phyloP scores from a whole-genome alignment of 1,140 invertebrate genomes.

The Galleria mellonella region DNA sequence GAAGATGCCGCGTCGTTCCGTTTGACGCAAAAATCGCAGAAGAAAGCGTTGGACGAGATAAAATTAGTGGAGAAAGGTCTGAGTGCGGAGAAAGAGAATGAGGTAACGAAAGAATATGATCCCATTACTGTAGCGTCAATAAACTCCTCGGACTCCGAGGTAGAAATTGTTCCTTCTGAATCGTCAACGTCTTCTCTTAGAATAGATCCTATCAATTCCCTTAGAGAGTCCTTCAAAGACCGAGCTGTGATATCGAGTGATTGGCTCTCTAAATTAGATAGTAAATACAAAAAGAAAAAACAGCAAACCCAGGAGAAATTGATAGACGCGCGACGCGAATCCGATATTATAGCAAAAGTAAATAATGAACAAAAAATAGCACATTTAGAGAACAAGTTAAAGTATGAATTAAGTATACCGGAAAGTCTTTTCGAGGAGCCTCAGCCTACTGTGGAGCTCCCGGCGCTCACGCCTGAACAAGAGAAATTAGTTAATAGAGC shows the following conservation, averaged over 20 bases:
- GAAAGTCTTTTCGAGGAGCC: conserved; percentile 58
- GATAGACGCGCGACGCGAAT: conserved; percentile 48
- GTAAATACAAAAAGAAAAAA: conserved; percentile 58
- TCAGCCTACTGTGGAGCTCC: conserved; percentile 62
- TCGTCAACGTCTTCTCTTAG: conserved; percentile 51
- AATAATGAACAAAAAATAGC: conserved; percentile 59
- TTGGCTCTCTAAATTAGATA: conserved; percentile 54
- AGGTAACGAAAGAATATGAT: conserved; percentile 51
- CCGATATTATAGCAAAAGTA: conserved; percentile 62
- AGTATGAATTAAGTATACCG: conserved; percentile 63
- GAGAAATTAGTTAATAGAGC: conserved; percentile 67
- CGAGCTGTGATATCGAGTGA: conserved; percentile 37
- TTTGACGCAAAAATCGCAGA: conserved; percentile 43
- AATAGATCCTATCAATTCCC: conserved; percentile 53
- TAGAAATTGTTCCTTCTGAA: conserved; percentile 58
- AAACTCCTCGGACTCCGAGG: conserved; percentile 66
- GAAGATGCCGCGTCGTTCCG: conserved; percentile 50
- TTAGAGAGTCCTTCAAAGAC: conserved; percentile 44
- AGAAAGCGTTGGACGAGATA: conserved; percentile 42
- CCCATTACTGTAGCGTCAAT: conserved; percentile 63
- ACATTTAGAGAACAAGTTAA: conserved; percentile 56
- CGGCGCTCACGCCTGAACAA: conserved; percentile 72
- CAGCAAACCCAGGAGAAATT: conserved; percentile 49
- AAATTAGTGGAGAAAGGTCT: conserved; percentile 48
- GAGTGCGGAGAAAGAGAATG: conserved; percentile 29